Base-by-base conservation (phyloP, 2,888 invertebrate genomes). In the Drosophila picticornis region DNA sequence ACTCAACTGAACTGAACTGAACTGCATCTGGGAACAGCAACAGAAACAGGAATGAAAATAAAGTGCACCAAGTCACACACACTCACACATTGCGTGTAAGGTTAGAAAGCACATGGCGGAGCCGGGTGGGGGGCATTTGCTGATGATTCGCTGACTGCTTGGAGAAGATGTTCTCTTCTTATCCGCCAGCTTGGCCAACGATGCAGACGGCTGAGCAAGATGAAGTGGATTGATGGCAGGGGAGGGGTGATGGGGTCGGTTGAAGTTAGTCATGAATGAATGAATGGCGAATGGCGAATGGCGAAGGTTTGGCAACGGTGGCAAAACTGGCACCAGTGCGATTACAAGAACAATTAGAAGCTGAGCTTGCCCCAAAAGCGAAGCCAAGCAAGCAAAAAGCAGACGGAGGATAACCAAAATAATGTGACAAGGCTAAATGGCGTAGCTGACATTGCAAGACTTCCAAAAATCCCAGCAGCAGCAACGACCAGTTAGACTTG, bases 401-500 rank as follows among this genome's bases (percentile, higher is more conserved):
- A 67, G 65, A 65, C 66, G 58, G 58, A 66, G 89, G 81, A 85
- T 89, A 89, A 87, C 83, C 84, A 83, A 89, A 87, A 87, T 89
- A 89, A 87, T 89, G 87, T 83, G 87, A 87, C 90, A 89, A 77
- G 87, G 87, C 87, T 87, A 89, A 87, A 89, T 89, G 88, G 77
- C 77, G 76, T 72, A 82, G 90, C 87, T 89, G 90, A 83, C 88
- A 87, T 77, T 78, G 90, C 83, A 83, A 72, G 77, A 77, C 81
- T 78, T 25, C 52, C 62, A 61, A 51, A 52, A 50, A 61, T 59
- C 48, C 48, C 51, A 70, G 60, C 64, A 65, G 38, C 34, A 56
- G 60, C 22, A 60, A 51, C 43, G 63, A 73, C 61, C 32, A 25
- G 16, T 4, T 4, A 25, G 25, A 46, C 25, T 46, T 34, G 27